phyloP scores from a whole-genome alignment of 2,113 vertebrate species.

The Prunella fulvescens region DNA sequence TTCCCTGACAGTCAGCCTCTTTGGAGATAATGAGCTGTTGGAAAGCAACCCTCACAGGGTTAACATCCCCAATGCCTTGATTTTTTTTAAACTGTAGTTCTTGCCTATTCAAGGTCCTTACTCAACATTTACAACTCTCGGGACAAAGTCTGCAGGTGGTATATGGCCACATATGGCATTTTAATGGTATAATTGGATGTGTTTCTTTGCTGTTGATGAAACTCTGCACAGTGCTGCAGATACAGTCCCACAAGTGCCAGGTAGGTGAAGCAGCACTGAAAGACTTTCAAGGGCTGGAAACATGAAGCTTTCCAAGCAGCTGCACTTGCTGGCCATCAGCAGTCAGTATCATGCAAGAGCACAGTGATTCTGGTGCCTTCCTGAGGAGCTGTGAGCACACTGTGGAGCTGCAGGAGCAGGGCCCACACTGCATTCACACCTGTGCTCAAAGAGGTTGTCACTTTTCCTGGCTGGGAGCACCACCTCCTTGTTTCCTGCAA shows the following conservation, averaged over 20 bases:
- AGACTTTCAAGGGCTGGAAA: background rate
- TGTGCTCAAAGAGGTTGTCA: background rate
- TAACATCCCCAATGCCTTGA: background rate
- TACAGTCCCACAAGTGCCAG: background rate
- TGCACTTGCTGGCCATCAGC: background rate
- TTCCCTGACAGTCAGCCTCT: background rate
- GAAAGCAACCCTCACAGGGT: background rate
- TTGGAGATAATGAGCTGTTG: background rate
- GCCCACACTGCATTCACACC: background rate
- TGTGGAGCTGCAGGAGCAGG: background rate
- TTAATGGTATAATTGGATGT: background rate
- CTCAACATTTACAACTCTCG: background rate
- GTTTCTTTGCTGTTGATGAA: background rate
- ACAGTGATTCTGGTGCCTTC: background rate
- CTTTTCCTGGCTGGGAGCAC: background rate
- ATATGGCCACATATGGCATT: background rate
- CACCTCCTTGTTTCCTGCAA: background rate
- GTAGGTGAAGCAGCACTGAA: background rate
- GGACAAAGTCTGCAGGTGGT: background rate
- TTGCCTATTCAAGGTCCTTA: background rate
- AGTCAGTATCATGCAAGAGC: background rate
- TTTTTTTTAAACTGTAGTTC: background rate
- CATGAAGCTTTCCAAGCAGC: background rate
- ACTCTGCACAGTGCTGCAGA: background rate
- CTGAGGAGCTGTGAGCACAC: background rate